Percentiles rank a stretch among this genome's conserved stretches.
phyloP scores from a whole-genome alignment of 2,888 invertebrate species.

The Sphaerophoria rueppellii region DNA sequence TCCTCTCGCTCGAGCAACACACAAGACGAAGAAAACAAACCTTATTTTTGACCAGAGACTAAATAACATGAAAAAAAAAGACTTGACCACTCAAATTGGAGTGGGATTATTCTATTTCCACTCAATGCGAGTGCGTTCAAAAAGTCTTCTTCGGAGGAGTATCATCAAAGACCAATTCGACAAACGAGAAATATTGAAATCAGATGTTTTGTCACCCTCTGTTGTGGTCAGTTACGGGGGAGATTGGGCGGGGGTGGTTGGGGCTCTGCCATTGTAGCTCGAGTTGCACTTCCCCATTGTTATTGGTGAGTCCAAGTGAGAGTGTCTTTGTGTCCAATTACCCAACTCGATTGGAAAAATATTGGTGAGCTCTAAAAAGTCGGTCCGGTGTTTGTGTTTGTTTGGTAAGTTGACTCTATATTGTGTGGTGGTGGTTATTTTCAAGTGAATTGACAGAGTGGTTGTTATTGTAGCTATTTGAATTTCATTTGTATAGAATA shows the following conservation, averaged over 20 bases:
- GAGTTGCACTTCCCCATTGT: slow-evolving; percentile 59
- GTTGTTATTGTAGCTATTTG: slow-evolving; percentile 47
- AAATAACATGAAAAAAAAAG: background rate
- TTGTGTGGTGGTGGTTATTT: slow-evolving; percentile 21
- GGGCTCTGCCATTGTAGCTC: slow-evolving; percentile 36
- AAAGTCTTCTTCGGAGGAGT: slow-evolving; percentile 37
- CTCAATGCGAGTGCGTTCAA: slow-evolving; percentile 66
- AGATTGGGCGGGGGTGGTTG: background rate
- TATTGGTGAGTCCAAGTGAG: slow-evolving; percentile 64
- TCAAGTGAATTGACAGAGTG: slow-evolving; percentile 10
- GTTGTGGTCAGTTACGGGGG: slow-evolving; percentile 44
- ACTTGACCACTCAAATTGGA: slow-evolving; percentile 57
- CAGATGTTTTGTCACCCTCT: slow-evolving; percentile 68
- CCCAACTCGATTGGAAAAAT: slow-evolving; percentile 47
- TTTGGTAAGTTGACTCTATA: background rate
- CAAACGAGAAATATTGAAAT: slow-evolving; percentile 33
- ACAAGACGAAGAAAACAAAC: slow-evolving; percentile 21
- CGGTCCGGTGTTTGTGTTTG: background rate
- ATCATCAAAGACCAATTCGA: slow-evolving; percentile 58
- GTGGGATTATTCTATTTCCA: slow-evolving; percentile 30
- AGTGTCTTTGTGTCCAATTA: slow-evolving; percentile 45
- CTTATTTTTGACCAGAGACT: background rate
- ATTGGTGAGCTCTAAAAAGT: slow-evolving; percentile 15
- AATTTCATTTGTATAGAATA: slow-evolving; percentile 26
- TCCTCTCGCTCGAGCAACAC: background rate